Base-by-base conservation (phyloP, 2,113 vertebrate genomes). In the Xiphophorus couchianus region DNA sequence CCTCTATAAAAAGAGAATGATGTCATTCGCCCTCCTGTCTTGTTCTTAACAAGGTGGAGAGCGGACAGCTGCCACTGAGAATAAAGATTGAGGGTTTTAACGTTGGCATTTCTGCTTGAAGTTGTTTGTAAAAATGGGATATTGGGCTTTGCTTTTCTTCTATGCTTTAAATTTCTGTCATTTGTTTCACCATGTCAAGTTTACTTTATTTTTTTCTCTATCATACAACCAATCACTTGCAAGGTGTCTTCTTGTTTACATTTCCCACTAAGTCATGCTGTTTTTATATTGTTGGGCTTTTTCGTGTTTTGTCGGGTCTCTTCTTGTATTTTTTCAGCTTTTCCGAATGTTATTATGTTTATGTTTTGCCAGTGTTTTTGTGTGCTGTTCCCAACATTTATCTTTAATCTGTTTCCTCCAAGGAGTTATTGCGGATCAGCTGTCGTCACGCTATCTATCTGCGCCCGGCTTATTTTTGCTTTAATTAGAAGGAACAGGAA, bases 61-160 rank as follows among this genome's bases (percentile, higher is more conserved):
- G 67, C 0, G 1, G 66, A 74, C 82, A 86, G 63, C 76, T 80
- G 80, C 69, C 44, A 65, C 8, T 33, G 31, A 54, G 28, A 69
- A 85, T 72, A 48, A 71, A 72, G 69, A 9, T 74, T 19, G 1
- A 1, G 29, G 37, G 8, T 73, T 51, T 54, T 11, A 54, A 29
- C 3, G 10, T 65, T 44, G 51, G 44, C 64, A 51, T n/a, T 22
- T 28, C 22, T 61, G 25, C 31, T 17, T 22, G 17, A 62, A 72
- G 37, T 28, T 30, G 11, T 29, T 6, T 35, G 30, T 12, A 39
- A 4, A 58, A 58, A n/a, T 58, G 22, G 25, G 9, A 58, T n/a
- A n/a, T 19, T 11, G 4, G 8, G 28, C 3, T 10, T 8, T 33
- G 28, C 42, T 25, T 11, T 33, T 69, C 13, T 11, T 48, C 22